These are phyloP conservation scores for Microctenopoma lineatum DNA, from an alignment of 2,797 vertebrate species.

Conservation along the genomic window DNA sequence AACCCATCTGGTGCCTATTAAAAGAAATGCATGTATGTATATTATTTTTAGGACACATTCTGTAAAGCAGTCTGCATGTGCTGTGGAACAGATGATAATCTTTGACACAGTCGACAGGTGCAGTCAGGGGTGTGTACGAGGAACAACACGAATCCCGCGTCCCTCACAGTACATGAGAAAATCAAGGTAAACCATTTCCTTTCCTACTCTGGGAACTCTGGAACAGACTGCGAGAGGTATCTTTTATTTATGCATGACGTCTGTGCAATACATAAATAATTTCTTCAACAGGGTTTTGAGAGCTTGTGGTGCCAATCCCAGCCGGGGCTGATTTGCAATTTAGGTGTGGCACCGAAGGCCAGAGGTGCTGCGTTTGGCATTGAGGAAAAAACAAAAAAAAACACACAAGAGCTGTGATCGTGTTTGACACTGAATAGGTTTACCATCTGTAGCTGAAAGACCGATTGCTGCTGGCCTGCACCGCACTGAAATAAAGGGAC, in stretches of 20 bases:
- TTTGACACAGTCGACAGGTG: conserved; percentile 35
- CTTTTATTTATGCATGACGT: conserved; percentile 77
- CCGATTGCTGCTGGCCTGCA: conserved; percentile 49
- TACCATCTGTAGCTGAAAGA: conserved; percentile 60
- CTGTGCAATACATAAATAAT: conserved; percentile 78
- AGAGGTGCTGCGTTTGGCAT: conserved; percentile 61
- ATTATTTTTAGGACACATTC: background rate
- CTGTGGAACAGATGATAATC: conserved; percentile 23
- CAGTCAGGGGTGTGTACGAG: conserved; percentile 33
- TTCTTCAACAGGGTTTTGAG: conserved; percentile 64
- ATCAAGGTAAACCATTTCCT: conserved; percentile 67
- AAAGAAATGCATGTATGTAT: no score
- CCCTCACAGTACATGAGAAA: conserved; percentile 45
- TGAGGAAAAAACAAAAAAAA: conserved; percentile 46
- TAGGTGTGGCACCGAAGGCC: conserved; percentile 69
- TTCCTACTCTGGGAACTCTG: conserved; percentile 56
- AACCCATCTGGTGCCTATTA: background rate
- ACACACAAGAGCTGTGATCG: conserved; percentile 59
- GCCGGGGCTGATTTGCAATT: conserved; percentile 71
- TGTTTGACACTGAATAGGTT: conserved; percentile 63
- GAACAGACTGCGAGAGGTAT: conserved; percentile 65
- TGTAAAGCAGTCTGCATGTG: background rate
- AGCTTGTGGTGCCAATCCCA: conserved; percentile 54
- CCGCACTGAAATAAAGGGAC: conserved; percentile 64
- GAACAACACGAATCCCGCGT: conserved; percentile 23